phyloP scores from a whole-genome alignment of 53 echinoderm and acorn worm species.

The Astropecten irregularis region DNA sequence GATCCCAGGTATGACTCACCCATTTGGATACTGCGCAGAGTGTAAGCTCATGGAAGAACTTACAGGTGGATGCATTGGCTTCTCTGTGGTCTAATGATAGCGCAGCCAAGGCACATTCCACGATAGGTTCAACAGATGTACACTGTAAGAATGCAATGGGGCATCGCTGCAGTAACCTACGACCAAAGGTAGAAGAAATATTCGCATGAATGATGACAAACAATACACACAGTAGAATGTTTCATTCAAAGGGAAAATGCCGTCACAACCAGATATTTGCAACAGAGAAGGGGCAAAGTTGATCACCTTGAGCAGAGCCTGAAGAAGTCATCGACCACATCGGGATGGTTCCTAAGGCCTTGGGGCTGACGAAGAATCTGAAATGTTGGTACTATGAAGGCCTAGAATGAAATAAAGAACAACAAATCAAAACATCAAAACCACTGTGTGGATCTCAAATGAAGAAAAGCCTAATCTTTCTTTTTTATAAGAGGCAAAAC shows the following conservation, averaged over 20 bases:
- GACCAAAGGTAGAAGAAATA: not conserved
- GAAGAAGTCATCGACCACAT: conserved; percentile 93
- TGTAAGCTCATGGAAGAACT: conserved; percentile 89
- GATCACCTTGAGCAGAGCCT: conserved; percentile 86
- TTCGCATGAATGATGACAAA: too few species aligned
- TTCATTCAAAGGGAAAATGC: too few species aligned
- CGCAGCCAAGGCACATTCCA: conserved; percentile 84
- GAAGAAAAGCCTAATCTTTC: not conserved
- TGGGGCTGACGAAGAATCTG: conserved; percentile 78
- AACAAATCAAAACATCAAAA: not conserved
- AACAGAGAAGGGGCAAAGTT: not conserved
- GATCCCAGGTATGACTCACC: too few species aligned
- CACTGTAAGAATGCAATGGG: conserved; percentile 77
- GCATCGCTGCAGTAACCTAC: conserved; percentile 85
- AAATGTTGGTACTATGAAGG: conserved; percentile 91
- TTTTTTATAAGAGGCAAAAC: not conserved
- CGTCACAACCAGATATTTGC: not conserved
- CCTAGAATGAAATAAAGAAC: conserved; percentile 53
- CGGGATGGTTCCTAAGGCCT: conserved; percentile 87
- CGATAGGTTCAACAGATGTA: conserved; percentile 62
- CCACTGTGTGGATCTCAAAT: too few species aligned
- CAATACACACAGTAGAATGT: too few species aligned
- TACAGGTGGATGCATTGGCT: conserved; percentile 91
- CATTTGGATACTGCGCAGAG: conserved; percentile 61
- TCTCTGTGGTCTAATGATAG: conserved; percentile 84